These are phyloP conservation scores for Arctopsyche grandis DNA, from an alignment of 1,140 invertebrate species.

Conservation along the genomic window DNA sequence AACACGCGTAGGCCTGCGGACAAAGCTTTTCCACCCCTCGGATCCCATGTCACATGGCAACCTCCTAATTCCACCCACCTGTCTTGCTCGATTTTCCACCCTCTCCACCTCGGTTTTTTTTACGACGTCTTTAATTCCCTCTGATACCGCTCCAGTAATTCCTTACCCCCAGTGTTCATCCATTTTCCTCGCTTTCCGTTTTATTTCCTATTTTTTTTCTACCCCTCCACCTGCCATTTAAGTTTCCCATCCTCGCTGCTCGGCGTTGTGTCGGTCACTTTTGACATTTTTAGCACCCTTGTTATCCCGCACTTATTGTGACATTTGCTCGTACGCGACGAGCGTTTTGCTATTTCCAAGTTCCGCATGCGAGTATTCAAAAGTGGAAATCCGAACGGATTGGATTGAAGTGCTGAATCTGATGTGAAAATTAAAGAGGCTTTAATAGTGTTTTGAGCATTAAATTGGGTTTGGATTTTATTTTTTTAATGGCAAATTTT, in stretches of 20 bases:
- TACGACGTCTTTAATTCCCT: constrained; percentile 23
- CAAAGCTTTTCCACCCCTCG: background rate
- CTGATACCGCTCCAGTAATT: constrained; percentile 25
- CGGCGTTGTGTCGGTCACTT: constrained; percentile 3
- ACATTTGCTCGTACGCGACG: constrained; percentile 6
- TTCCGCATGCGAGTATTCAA: background rate
- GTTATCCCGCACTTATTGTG: constrained; percentile 15
- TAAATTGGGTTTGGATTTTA: no score
- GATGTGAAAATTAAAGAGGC: no score
- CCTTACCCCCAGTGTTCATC: constrained; percentile 4
- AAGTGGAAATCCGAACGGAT: no score
- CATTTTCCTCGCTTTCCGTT: constrained; percentile 1
- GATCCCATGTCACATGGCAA: background rate
- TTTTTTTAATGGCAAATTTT: no score
- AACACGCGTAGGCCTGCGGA: background rate
- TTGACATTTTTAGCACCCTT: constrained; percentile 30
- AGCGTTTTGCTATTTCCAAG: background rate
- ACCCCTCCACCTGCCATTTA: background rate
- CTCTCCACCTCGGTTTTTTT: background rate
- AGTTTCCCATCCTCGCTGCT: background rate
- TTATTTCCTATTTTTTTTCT: background rate
- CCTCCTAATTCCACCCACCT: constrained; percentile 18
- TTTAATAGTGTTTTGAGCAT: no score
- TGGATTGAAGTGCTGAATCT: no score
- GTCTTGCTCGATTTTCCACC: background rate